Evolutionary conservation across 2,797 vertebrate genomes (phyloP).

Genomic region (Craterocephalus amniculus): DNA sequence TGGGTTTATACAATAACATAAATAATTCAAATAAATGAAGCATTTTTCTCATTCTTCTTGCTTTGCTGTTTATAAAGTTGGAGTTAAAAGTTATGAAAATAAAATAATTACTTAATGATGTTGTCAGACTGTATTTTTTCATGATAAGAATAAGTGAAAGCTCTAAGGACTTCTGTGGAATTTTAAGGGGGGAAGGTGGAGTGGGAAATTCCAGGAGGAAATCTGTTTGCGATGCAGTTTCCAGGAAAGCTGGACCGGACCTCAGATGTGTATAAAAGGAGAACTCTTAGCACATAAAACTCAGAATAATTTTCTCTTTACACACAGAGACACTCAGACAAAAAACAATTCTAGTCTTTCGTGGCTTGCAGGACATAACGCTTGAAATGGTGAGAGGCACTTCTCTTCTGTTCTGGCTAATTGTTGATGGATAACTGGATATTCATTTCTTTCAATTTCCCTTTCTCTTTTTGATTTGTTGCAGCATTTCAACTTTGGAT

Average conservation of each 20-base stretch:
- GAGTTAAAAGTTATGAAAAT: too few species aligned
- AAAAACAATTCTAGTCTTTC: conserved; percentile 15
- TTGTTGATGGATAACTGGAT: not conserved
- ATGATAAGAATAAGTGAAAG: not conserved
- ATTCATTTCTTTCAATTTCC: not conserved
- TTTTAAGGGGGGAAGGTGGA: conserved; percentile 3
- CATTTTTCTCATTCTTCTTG: too few species aligned
- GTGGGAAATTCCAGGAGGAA: conserved; percentile 66
- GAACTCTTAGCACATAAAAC: not conserved
- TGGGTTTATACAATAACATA: too few species aligned
- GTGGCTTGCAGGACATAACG: not conserved
- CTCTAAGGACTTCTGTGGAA: not conserved
- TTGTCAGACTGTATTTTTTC: too few species aligned
- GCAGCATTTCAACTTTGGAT: conserved; percentile 52
- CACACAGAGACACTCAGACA: conserved; percentile 1
- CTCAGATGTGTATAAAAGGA: conserved; percentile 49
- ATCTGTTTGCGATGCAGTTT: conserved; percentile 24
- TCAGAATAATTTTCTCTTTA: conserved; percentile 34
- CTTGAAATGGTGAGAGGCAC: conserved; percentile 72
- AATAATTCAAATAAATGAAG: too few species aligned
- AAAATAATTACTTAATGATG: too few species aligned
- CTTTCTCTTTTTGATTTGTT: conserved; percentile 16
- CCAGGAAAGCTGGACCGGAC: conserved; percentile 51
- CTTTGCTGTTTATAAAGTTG: too few species aligned
- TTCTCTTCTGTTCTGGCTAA: not conserved